phyloP scores from a whole-genome alignment of 1,140 invertebrate genomes.

The Heliconius congener region DNA sequence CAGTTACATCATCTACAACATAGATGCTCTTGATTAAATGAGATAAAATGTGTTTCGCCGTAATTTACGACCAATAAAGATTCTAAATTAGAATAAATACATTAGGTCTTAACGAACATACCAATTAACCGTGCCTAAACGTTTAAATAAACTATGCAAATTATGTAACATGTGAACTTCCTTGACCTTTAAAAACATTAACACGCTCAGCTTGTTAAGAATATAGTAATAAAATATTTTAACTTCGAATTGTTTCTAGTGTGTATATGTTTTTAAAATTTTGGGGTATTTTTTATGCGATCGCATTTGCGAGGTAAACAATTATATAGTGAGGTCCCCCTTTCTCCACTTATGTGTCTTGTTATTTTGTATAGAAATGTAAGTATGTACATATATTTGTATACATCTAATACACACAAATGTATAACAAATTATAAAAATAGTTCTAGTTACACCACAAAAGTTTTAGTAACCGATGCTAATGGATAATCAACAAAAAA shows the following conservation, averaged over 20 bases:
- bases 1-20: constrained; percentile 22
- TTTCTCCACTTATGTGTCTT: no score
- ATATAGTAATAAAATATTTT: constrained; percentile 4
- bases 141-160: constrained; percentile 26
- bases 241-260: background rate
- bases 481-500: no score
- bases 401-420: no score
- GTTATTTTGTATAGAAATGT: no score
- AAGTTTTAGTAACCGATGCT: no score
- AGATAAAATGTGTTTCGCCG: constrained; percentile 24
- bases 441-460: no score
- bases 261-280: background rate
- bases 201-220: constrained; percentile 10
- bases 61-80: constrained; percentile 35
- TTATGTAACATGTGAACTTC: constrained; percentile 23
- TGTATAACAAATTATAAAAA: no score
- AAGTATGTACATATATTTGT: no score
- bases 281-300: no score
- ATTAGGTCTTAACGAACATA: constrained; percentile 25
- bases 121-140: constrained; percentile 23
- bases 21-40: constrained; percentile 38
- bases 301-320: no score
- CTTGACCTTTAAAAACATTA: constrained; percentile 22
- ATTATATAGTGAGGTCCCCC: no score
- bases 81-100: constrained; percentile 26